phyloP scores from a whole-genome alignment of 2,797 vertebrate genomes.

The Squalus acanthias region DNA sequence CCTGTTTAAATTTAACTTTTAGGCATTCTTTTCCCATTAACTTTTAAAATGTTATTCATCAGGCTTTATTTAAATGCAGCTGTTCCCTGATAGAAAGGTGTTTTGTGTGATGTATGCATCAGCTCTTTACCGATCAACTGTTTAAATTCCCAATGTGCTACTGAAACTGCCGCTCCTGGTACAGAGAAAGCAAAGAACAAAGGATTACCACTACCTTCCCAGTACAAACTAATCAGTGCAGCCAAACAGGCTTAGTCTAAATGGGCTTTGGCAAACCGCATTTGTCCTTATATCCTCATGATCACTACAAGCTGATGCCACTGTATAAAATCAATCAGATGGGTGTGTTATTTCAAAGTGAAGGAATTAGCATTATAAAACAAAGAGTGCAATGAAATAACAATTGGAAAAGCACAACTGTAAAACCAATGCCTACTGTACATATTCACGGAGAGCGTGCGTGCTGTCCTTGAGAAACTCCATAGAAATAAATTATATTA shows the following conservation, averaged over 20 bases:
- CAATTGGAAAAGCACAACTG: neutral
- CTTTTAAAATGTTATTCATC: neutral
- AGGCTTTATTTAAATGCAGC: neutral
- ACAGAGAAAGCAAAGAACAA: neutral
- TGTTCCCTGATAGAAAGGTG: neutral
- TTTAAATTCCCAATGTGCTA: neutral
- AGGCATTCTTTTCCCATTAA: neutral
- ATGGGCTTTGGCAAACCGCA: neutral
- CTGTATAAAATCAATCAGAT: neutral
- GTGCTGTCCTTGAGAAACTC: neutral
- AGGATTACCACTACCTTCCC: neutral
- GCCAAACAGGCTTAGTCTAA: neutral
- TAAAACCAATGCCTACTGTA: neutral
- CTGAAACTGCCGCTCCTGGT: neutral
- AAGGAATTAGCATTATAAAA: neutral
- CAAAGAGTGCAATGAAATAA: neutral
- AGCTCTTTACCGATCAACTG: neutral
- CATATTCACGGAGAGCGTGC: neutral
- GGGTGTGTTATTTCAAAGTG: neutral
- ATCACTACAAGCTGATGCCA: too few relatives aligned
- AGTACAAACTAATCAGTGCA: neutral
- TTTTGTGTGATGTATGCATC: neutral
- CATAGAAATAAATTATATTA: neutral
- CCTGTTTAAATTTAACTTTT: neutral
- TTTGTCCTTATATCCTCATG: neutral